Base-by-base conservation (phyloP, 2,113 vertebrate species). In the Melanerpes aurifrons region DNA sequence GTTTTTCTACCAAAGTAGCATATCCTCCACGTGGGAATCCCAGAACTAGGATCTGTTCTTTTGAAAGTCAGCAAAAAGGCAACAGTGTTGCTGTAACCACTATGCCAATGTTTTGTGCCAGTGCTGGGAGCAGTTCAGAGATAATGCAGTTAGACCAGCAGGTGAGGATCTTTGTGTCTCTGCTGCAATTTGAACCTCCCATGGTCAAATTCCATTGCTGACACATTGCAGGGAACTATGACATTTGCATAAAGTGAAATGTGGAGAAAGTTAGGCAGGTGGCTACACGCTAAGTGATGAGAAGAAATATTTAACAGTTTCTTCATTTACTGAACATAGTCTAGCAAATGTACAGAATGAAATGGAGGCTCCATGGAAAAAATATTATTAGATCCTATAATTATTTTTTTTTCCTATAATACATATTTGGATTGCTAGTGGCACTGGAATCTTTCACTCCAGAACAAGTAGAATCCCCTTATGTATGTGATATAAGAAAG, bases 61-160 rank as follows among this genome's bases (percentile, higher is more conserved):
- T 20, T 57, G 31, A 32, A 71, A 71, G n/a, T 58, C 31, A 80
- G 6, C 10, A 68, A n/a, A 79, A 61, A 68, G 40, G 18, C 68
- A 62, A 24, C 3, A 37, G 40, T 17, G 59, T 82, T 86, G 43
- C 20, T 78, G 15, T 40, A 31, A 62, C 40, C 25, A 10, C 20
- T 53, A 1, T 37, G 6, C 16, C 0, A 1, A 10, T 1, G 6
- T 7, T 54, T 63, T 54, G 7, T 63, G n/a, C 26, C 10, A 24
- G 19, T 45, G 19, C 24, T 64, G 56, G 26, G 8, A 58, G 40
- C 15, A 40, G 45, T 74, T 91, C 25, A 22, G n/a, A 22, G 69
- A 21, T 29, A 69, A 32, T 1, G 0, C 69, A 50, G 12, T 74
- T 76, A 17, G 29, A 58, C 69, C 0, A 1, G 10, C 16, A 76